Base-by-base conservation (phyloP, 2,113 vertebrate species). In the Pachypanchax playfairii region DNA sequence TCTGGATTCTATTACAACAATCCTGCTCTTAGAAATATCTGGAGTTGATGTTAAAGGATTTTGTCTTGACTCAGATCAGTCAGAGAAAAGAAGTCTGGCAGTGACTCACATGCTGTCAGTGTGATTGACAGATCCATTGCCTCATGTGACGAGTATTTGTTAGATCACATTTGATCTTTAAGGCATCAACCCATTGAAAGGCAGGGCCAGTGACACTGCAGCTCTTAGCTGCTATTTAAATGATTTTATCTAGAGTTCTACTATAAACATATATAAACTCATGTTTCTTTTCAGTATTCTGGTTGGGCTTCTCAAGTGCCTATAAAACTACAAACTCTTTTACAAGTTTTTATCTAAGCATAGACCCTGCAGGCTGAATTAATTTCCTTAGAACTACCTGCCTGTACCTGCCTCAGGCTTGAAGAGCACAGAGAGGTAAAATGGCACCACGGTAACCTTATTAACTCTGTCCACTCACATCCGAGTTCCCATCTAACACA, bases 121-220 rank as follows among this genome's bases (percentile, higher is more conserved):
- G 24, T 85, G 87, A 87, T 55, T 71, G 80, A 84, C 79, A 64
- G 66, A 70, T 73, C 72, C 59, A 71, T 65, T 74, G 75, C 65
- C 22, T 85, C 80, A 2, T 75, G 73, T 75, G 84, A 85, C 79
- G 81, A 73, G 70, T 60, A 63, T 80, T 80, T 83, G 57, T 75
- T 68, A 42, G 66, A 77, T 56, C 61, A 26, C 61, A 59, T 79
- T 63, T 56, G 60, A 83, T 80, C 77, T 80, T 57, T 61, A 51
- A 49, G 75, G 4, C 67, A 21, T 43, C 67, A 57, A 63, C 5
- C 70, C 48, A 65, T 64, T 81, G 84, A 82, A 80, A 76, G 69
- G 53, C 22, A 36, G 75, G 70, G 61, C 33, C 73, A 68, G 64
- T 64, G 61, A 21, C 38, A 5, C 1, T 18, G 24, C 25, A 41